Evolutionary conservation across 2,888 invertebrate species (phyloP), one percentile per base, ranked within the genome.

Genomic region (Ellobium chinense): DNA sequence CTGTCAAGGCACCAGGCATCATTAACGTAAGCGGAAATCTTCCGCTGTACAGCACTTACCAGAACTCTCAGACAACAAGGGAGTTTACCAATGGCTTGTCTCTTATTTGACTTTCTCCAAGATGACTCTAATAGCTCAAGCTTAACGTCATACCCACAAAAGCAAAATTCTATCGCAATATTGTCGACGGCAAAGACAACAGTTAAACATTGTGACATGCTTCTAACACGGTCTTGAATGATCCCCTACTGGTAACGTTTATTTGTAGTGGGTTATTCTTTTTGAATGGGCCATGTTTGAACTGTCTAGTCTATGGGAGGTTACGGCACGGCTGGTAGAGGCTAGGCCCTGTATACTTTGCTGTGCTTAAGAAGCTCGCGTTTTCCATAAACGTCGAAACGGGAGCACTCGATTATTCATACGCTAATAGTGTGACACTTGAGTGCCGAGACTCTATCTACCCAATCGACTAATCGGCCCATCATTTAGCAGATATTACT

Each of bases 321-420:
- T 24, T 36, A 56, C 14, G 60, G 24, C 36, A 60, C 58, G 4
- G 27, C 56, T 58, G 27, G 36, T 29, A 34, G 56, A 72, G 58
- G 72, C 58, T 36, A 72, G 56, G 60, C 72, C 24, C 34, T 72
- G 72, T 72, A 58, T 60, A 72, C 58, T 60, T 56, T 72, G 56
- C 14, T 58, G 60, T 58, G 27, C 58, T 72, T 58, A 58, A 60
- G 72, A 56, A 34, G 72, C 58, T 36, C 72, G 58, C 36, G 58
- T 72, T 72, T 72, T 60, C 56, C 34, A 46, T 72, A n/a, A 36
- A 72, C 36, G 72, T 27, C 34, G 72, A 60, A n/a, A 29, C 72
- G 58, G 72, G 58, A 58, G 27, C 36, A 58, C 72, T 72, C 56
- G 72, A 72, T 56, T 62, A 78, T 78, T 78, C 78, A 78, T 69